Base-by-base conservation (phyloP, 2,113 vertebrate genomes). In the Dromaius novaehollandiae region DNA sequence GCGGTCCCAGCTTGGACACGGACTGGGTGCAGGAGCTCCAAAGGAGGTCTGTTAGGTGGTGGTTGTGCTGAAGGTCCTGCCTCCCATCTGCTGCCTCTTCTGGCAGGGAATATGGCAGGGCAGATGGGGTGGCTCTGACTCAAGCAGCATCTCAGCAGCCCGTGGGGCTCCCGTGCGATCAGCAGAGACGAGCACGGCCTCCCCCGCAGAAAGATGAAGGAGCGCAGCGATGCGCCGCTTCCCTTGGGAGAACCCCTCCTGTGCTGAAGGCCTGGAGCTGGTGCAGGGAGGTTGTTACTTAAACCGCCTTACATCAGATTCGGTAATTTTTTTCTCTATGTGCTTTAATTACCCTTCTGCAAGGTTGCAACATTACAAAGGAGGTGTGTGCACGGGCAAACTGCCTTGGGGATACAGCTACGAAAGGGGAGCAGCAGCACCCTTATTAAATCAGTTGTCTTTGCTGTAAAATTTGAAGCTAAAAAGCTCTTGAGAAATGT, bases 401-500 rank as follows among this genome's bases (percentile, higher is more conserved):
- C 86, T 55, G 91, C 86, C 70, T 77, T 40, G 75, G 55, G 84
- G 91, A 73, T 87, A 76, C 56, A 76, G 81, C 58, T 50, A 38
- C 83, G 58, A 53, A 79, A 90, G 78, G 74, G 79, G 53, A 92
- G 84, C 60, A 77, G 86, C 88, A 88, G 82, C 91, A 91, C 40
- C 36, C 88, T 89, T 89, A 84, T 44, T 63, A 90, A 96, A 95
- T 96, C 93, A 91, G 38, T 84, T 95, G 56, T 85, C 74, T 69
- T 86, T 93, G 66, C 34, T 46, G 84, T 81, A 74, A 86, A 95
- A 71, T 89, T 76, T 56, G 82, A 93, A 84, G 88, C 78, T 79
- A 69, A 94, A 89, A 96, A 88, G 92, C 82, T 77, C 86, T 88
- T 80, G 44, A 91, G 89, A 88, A 96, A 84, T 76, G 46, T 91